These are phyloP conservation scores for Idaea biselata DNA, from an alignment of 2,888 invertebrate species.

Conservation along the genomic window DNA sequence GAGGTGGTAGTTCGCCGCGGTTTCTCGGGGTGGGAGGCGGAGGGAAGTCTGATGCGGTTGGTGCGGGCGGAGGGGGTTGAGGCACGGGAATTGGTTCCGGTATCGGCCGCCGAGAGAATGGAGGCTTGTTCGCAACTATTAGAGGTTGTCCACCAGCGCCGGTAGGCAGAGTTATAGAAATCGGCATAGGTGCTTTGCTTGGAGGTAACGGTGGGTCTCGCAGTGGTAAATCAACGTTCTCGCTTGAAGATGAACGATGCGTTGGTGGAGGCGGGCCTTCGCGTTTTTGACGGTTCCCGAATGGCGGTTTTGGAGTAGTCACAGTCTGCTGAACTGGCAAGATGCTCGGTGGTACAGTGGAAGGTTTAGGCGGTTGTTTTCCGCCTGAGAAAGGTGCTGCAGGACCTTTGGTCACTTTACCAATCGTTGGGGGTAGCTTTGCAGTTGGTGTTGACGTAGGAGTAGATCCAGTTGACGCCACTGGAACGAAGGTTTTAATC, in stretches of 20 bases:
- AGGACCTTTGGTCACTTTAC: constrained; percentile 63
- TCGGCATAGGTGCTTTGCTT: constrained; percentile 74
- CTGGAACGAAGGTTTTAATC: constrained; percentile 55
- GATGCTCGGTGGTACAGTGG: constrained; percentile 62
- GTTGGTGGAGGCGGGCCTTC: constrained; percentile 57
- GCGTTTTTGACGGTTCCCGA: constrained; percentile 71
- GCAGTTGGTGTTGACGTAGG: constrained; percentile 46
- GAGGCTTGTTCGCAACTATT: constrained; percentile 73
- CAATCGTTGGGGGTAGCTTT: constrained; percentile 52
- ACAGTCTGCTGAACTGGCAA: constrained; percentile 70
- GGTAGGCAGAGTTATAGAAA: constrained; percentile 71
- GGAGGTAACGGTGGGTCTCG: constrained; percentile 66
- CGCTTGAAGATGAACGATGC: constrained; percentile 65
- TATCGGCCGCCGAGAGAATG: constrained; percentile 64
- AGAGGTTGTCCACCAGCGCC: constrained; percentile 69
- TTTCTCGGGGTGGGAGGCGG: constrained; percentile 72
- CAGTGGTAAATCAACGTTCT: constrained; percentile 52
- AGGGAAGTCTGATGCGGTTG: constrained; percentile 77
- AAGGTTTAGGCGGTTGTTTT: constrained; percentile 66
- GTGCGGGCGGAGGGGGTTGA: constrained; percentile 68
- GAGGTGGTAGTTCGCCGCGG: constrained; percentile 60
- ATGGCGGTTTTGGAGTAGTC: constrained; percentile 69
- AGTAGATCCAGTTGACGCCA: constrained; percentile 7
- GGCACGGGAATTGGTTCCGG: constrained; percentile 61
- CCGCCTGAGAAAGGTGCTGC: constrained; percentile 71